These are phyloP conservation scores for Drosophila cardini DNA, from an alignment of 1,140 invertebrate species.

Conservation along the genomic window DNA sequence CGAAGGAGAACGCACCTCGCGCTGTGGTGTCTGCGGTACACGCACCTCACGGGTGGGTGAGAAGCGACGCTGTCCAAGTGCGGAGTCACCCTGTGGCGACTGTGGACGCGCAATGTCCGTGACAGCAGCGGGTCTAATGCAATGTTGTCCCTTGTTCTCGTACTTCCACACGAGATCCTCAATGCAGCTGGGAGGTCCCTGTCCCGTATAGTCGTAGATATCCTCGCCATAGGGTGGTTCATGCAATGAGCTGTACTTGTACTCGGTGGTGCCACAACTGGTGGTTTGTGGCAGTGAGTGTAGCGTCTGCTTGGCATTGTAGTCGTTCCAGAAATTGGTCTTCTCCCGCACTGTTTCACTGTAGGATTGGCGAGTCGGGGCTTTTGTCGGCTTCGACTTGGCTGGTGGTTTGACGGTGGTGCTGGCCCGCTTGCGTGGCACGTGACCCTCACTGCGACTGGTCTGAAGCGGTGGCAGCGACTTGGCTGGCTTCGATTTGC, in stretches of 20 bases:
- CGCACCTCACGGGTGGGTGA: slow-evolving; percentile 78
- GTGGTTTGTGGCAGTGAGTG: slow-evolving; percentile 56
- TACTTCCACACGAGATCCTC: slow-evolving; percentile 80
- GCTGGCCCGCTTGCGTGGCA: slow-evolving; percentile 55
- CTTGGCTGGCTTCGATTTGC: slow-evolving; percentile 54
- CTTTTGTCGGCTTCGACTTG: slow-evolving; percentile 7
- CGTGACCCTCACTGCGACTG: slow-evolving; percentile 73
- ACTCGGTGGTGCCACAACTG: slow-evolving; percentile 17
- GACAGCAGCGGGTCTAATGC: slow-evolving; percentile 18
- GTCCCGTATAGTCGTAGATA: slow-evolving; percentile 50
- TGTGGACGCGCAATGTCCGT: slow-evolving; percentile 71
- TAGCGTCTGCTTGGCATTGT: slow-evolving; percentile 64
- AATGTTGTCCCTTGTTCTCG: slow-evolving; percentile 57
- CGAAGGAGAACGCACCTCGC: slow-evolving; percentile 88
- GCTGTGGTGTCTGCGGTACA: slow-evolving; percentile 81
- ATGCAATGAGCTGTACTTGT: slow-evolving; percentile 48
- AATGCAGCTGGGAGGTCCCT: slow-evolving; percentile 59
- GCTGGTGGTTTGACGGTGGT: neutral
- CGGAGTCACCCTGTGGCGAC: slow-evolving; percentile 42
- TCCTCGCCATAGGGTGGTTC: slow-evolving; percentile 55
- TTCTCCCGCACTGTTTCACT: slow-evolving; percentile 71
- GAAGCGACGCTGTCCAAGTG: slow-evolving; percentile 57
- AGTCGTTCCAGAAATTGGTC: slow-evolving; percentile 77
- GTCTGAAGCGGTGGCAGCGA: slow-evolving; percentile 50
- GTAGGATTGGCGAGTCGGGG: slow-evolving; percentile 38